Percentiles rank a stretch among this genome's conserved stretches.
phyloP scores from a whole-genome alignment of 2,113 vertebrate genomes.

The Calcarius ornatus region DNA sequence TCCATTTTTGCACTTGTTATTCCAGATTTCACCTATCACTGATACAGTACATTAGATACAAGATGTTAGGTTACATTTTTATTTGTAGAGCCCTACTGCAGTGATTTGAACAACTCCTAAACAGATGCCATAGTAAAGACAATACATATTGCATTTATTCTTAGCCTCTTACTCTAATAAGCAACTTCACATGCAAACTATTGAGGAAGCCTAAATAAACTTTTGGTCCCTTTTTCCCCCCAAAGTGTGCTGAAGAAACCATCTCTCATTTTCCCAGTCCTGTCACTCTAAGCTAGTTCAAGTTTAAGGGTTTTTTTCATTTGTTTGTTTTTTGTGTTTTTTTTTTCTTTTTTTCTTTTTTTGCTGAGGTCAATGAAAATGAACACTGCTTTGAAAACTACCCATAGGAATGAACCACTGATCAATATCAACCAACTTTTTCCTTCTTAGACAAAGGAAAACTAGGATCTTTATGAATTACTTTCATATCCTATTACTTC shows the following conservation, averaged over 20 bases:
- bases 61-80: conserved; percentile 69
- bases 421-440: conserved; percentile 18
- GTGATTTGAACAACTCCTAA: conserved; percentile 78
- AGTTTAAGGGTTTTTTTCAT: not conserved
- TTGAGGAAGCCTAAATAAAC: conserved; percentile 72
- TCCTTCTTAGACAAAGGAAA: conserved; percentile 40
- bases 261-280: conserved; percentile 67
- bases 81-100: conserved; percentile 75
- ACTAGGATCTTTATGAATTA: conserved; percentile 59
- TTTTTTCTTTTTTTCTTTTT: not conserved
- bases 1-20: conserved; percentile 73
- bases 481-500: conserved; percentile 62
- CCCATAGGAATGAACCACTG: conserved; percentile 55
- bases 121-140: conserved; percentile 73
- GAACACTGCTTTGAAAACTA: conserved; percentile 52
- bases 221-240: conserved; percentile 77
- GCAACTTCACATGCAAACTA: conserved; percentile 77
- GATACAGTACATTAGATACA: conserved; percentile 79
- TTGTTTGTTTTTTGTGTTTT: not conserved
- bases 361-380: conserved; percentile 61
- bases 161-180: conserved; percentile 73
- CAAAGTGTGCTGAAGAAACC: conserved; percentile 76
- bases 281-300: conserved; percentile 73
- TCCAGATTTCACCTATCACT: conserved; percentile 72
- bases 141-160: conserved; percentile 74